Percentiles rank a stretch among this genome's conserved stretches.
phyloP scores from a whole-genome alignment of 2,888 invertebrate genomes.

The Chloroclystis v-ata region DNA sequence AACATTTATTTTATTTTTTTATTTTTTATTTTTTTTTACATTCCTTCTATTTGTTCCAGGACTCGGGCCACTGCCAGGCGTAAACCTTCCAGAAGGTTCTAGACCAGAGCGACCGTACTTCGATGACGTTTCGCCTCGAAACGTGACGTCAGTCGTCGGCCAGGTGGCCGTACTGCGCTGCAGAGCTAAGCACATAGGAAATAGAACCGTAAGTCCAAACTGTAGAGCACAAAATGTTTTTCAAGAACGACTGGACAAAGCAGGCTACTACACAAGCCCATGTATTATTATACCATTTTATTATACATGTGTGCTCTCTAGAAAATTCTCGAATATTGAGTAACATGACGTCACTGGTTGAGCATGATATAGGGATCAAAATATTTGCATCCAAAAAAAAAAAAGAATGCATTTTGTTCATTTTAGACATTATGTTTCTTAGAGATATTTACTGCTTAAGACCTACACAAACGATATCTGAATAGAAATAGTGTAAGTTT shows the following conservation, averaged over 20 bases:
- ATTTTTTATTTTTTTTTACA: background rate
- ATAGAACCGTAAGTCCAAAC: slow-evolving; percentile 84
- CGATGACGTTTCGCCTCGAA: slow-evolving; percentile 89
- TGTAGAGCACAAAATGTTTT: background rate
- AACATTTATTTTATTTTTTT: no score
- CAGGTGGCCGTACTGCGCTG: slow-evolving; percentile 88
- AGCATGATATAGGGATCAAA: no score
- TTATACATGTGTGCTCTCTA: background rate
- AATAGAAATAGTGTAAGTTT: no score
- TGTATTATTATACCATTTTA: background rate
- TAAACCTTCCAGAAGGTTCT: slow-evolving; percentile 47
- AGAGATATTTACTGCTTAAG: no score
- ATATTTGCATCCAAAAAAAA: no score
- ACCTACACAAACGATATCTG: no score
- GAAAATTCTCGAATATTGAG: background rate
- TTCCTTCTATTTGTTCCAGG: slow-evolving; percentile 36
- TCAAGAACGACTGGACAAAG: background rate
- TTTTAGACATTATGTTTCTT: no score
- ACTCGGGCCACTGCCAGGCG: slow-evolving; percentile 46
- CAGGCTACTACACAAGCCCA: no score
- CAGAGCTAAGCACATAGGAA: slow-evolving; percentile 90
- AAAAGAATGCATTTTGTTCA: no score
- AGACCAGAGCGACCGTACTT: slow-evolving; percentile 86
- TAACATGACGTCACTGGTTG: background rate
- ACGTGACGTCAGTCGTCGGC: slow-evolving; percentile 90